Evolutionary conservation across 2,888 invertebrate genomes (phyloP).

Genomic region (Polyommatus iphigenia): DNA sequence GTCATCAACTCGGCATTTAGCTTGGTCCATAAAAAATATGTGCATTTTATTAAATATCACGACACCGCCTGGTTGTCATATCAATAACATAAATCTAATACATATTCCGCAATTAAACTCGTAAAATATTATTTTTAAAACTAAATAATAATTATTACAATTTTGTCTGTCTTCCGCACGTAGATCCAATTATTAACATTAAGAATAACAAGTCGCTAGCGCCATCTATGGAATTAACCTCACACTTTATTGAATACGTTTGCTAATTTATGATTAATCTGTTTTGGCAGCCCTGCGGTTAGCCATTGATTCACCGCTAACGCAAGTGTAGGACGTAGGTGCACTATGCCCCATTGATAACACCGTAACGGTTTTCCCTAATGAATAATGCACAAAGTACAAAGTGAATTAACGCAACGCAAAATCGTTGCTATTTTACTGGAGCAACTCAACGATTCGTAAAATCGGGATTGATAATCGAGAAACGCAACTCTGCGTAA

Average conservation of each 20-base stretch:
- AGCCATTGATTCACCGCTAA: constrained; percentile 63
- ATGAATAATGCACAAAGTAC: constrained; percentile 50
- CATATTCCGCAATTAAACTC: not conserved
- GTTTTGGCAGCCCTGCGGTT: constrained; percentile 44
- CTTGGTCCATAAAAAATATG: not conserved
- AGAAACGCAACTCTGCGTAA: not conserved
- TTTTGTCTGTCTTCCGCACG: not conserved
- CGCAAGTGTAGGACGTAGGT: constrained; percentile 42
- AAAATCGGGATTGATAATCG: not conserved
- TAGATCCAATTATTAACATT: not conserved
- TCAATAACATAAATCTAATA: not conserved
- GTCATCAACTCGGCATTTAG: not conserved
- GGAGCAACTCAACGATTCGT: not conserved
- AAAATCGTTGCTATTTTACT: not conserved
- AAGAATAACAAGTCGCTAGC: not conserved
- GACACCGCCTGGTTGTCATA: not conserved
- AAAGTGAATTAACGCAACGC: not conserved
- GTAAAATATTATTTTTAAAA: not conserved
- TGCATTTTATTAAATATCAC: not conserved
- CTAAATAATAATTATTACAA: not conserved
- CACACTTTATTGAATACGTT: not conserved
- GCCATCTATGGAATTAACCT: not conserved
- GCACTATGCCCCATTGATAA: constrained; percentile 40
- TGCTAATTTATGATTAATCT: not conserved
- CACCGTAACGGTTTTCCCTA: constrained; percentile 59